A percentile compares a stretch with the other conserved stretches of the same genome.
phyloP scores from a whole-genome alignment of 2,113 vertebrate genomes.

The Pteropus alecto region DNA sequence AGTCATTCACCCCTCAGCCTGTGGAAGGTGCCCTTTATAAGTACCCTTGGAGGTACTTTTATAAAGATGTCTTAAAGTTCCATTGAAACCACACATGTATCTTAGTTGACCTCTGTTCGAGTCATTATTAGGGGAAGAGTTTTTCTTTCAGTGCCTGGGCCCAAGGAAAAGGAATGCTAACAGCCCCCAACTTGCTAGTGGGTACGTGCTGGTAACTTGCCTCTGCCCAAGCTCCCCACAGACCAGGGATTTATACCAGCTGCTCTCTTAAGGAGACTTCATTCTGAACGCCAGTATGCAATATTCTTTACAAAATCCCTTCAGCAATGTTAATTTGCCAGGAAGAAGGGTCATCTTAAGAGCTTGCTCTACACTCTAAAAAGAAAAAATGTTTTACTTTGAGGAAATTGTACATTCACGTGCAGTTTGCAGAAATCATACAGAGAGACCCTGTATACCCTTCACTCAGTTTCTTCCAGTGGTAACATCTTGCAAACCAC shows the following conservation, averaged over 20 bases:
- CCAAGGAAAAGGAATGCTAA: neutral
- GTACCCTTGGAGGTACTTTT: neutral
- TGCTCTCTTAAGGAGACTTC: neutral
- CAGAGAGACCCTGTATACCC: neutral
- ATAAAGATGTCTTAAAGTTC: neutral
- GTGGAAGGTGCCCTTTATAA: neutral
- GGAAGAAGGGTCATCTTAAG: neutral
- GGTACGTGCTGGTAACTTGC: neutral
- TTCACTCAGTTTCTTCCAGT: neutral
- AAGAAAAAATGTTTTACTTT: neutral
- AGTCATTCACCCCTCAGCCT: neutral
- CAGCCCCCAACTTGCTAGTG: neutral
- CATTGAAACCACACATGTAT: neutral
- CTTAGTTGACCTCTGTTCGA: neutral
- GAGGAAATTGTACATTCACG: neutral
- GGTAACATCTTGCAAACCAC: neutral
- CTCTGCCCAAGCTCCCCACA: neutral
- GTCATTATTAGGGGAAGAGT: neutral
- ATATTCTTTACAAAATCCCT: neutral
- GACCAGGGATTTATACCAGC: neutral
- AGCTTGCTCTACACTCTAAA: neutral
- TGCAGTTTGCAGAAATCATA: neutral
- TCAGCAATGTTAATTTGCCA: neutral
- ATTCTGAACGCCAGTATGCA: neutral
- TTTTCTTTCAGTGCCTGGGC: neutral